Evolutionary conservation across 2,113 vertebrate species (phyloP).

Genomic region (Rhizomys pruinosus): DNA sequence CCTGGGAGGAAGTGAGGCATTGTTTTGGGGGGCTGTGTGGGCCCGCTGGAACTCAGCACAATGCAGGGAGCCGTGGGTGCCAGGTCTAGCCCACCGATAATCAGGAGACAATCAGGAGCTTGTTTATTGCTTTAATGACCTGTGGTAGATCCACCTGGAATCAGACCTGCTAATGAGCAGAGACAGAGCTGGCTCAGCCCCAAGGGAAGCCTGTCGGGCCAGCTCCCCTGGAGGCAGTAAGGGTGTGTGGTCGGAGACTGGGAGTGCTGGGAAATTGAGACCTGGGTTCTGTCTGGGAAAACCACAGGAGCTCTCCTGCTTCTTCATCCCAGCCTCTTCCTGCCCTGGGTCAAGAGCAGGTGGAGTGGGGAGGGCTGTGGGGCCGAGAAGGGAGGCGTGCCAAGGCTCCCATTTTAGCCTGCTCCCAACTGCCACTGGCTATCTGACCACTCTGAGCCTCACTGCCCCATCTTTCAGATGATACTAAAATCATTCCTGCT

Average conservation of each 20-base stretch:
- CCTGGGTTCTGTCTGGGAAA: slow-evolving; percentile 72
- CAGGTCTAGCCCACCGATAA: slow-evolving; percentile 32
- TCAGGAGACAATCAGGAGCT: slow-evolving; percentile 65
- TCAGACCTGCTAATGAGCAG: slow-evolving; percentile 80
- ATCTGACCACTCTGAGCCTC: slow-evolving; percentile 3
- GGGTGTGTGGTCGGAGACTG: slow-evolving; percentile 79
- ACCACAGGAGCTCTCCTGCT: slow-evolving; percentile 57
- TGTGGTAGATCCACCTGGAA: slow-evolving; percentile 74
- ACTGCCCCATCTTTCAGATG: slow-evolving; percentile 45
- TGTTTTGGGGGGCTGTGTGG: slow-evolving; percentile 79
- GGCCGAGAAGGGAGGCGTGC: rapidly evolving
- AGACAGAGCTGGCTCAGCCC: slow-evolving; percentile 75
- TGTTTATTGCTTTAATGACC: slow-evolving; percentile 72
- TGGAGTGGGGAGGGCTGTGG: background rate
- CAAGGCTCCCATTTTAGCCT: background rate
- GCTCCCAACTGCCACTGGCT: background rate
- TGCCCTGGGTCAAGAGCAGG: background rate
- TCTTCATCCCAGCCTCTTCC: slow-evolving; percentile 6
- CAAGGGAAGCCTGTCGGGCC: slow-evolving; percentile 80
- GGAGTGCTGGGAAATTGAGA: slow-evolving; percentile 60
- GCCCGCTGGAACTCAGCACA: slow-evolving; percentile 71
- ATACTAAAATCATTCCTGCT: slow-evolving; percentile 33
- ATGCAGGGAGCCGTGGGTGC: slow-evolving; percentile 35
- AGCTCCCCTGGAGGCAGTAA: slow-evolving; percentile 72
- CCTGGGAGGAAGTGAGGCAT: slow-evolving; percentile 84